These are phyloP conservation scores for Panthera uncia DNA, from an alignment of 2,113 vertebrate genomes.

Conservation along the genomic window DNA sequence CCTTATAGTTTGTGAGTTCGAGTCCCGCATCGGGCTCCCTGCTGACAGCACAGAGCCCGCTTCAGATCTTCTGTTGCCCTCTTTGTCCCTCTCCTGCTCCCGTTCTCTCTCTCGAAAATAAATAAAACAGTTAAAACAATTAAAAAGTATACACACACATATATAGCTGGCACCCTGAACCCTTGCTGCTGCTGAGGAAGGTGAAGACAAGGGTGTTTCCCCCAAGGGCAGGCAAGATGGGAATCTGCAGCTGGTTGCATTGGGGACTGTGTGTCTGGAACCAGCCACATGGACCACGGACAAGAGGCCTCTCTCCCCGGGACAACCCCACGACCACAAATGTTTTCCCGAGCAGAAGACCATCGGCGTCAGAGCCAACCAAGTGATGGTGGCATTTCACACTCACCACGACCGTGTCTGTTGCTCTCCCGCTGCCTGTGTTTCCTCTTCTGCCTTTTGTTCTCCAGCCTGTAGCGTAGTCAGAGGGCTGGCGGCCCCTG, in stretches of 20 bases:
- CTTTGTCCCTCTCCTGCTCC: no score
- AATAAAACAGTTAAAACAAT: not conserved
- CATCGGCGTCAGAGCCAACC: not conserved
- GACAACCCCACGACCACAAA: accelerated
- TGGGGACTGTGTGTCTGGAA: accelerated
- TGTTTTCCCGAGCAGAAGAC: not conserved
- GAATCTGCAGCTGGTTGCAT: accelerated
- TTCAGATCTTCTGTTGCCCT: no score
- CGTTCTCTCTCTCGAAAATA: no score
- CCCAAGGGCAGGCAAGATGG: accelerated
- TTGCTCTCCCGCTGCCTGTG: not conserved
- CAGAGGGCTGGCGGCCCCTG: not conserved
- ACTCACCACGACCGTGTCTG: not conserved
- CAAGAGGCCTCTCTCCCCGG: not conserved
- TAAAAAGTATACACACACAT: not conserved
- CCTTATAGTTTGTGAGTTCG: no score
- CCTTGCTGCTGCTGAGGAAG: not conserved
- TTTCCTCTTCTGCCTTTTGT: not conserved
- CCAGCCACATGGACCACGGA: accelerated
- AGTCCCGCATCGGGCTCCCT: no score
- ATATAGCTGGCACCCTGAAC: not conserved
- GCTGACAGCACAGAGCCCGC: no score
- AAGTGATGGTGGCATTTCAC: no score
- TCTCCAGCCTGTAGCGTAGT: not conserved
- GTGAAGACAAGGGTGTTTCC: not conserved